These are phyloP conservation scores for Diglossa cyanea DNA, from an alignment of 2,797 vertebrate species.

Conservation along the genomic window DNA sequence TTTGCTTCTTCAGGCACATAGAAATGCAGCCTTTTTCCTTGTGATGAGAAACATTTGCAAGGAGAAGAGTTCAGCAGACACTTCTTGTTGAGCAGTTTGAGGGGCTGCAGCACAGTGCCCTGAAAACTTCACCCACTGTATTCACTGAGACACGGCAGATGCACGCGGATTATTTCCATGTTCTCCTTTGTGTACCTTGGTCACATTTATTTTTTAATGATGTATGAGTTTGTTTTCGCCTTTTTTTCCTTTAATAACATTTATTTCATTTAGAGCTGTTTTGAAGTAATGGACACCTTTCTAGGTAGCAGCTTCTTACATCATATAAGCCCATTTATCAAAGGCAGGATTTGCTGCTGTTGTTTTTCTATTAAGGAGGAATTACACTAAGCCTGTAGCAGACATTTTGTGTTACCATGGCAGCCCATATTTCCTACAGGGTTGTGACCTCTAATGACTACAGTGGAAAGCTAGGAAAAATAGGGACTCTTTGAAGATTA, in stretches of 20 bases:
- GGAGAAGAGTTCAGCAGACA: neutral
- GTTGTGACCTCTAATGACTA: slow-evolving; percentile 98
- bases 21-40: neutral
- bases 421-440: slow-evolving; percentile 97
- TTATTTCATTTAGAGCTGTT: slow-evolving; percentile 62
- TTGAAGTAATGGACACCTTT: slow-evolving; percentile 76
- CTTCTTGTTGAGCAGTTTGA: slow-evolving; percentile 31
- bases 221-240: rapidly evolving
- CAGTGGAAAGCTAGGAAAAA: slow-evolving; percentile 94
- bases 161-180: neutral
- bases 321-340: slow-evolving; percentile 92
- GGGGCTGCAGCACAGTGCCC: neutral
- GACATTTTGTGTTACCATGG: slow-evolving; percentile 98
- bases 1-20: neutral
- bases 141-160: neutral
- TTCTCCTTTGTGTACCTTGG: neutral
- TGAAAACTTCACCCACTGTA: neutral
- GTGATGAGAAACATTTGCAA: neutral
- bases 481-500: slow-evolving; percentile 93
- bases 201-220: neutral
- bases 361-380: slow-evolving; percentile 98
- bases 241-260: neutral
- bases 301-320: slow-evolving; percentile 89
- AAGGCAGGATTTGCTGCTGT: slow-evolving; percentile 95
- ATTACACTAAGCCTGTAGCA: slow-evolving; percentile 96